These are phyloP conservation scores for Tigriopus japonicus DNA, from an alignment of 1,140 invertebrate genomes.

Conservation along the genomic window DNA sequence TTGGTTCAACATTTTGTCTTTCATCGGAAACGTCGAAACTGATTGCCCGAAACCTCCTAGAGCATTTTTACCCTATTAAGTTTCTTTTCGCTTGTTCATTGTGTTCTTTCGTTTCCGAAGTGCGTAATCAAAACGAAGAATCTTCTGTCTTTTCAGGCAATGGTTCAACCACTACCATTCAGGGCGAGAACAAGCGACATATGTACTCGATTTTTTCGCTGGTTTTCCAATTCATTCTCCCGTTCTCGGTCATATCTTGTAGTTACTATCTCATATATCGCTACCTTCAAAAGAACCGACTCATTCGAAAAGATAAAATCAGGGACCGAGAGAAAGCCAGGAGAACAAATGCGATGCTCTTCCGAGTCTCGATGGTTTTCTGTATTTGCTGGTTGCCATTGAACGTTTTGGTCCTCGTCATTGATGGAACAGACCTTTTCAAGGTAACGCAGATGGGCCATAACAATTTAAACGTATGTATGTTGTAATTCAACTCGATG, in stretches of 20 bases:
- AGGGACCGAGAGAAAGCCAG: neutral
- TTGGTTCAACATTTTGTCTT: too few relatives aligned
- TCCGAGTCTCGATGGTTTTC: neutral
- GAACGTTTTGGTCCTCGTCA: neutral
- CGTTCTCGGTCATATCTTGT: neutral
- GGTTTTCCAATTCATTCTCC: neutral
- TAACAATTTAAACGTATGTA: too few relatives aligned
- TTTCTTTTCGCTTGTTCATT: too few relatives aligned
- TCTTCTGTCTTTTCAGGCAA: too few relatives aligned
- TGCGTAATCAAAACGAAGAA: too few relatives aligned
- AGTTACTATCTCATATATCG: neutral
- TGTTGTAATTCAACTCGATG: too few relatives aligned
- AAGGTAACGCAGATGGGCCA: too few relatives aligned
- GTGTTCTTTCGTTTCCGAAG: too few relatives aligned
- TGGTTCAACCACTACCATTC: neutral
- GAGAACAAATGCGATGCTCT: neutral
- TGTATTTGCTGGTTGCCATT: neutral
- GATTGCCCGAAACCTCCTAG: too few relatives aligned
- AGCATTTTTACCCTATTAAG: too few relatives aligned
- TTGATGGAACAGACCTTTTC: too few relatives aligned
- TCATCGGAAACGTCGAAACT: too few relatives aligned
- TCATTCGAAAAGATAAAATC: neutral
- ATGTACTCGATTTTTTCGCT: neutral
- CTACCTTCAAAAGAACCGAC: neutral
- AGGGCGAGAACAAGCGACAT: neutral